These are phyloP conservation scores for Aromia moschata DNA, from an alignment of 2,888 invertebrate species.

Conservation along the genomic window DNA sequence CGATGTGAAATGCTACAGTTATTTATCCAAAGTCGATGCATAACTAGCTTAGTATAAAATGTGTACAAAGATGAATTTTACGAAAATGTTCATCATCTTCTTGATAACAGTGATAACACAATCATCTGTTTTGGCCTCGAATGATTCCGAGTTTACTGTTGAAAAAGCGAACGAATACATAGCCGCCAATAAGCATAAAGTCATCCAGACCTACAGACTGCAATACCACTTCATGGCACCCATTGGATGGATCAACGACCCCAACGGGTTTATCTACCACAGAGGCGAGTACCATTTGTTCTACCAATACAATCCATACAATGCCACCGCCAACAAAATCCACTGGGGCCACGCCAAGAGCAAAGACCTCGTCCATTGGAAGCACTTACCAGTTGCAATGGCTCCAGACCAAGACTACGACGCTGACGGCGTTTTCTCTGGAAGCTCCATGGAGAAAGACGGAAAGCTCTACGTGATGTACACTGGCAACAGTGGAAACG, in stretches of 20 bases:
- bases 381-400: conserved; percentile 63
- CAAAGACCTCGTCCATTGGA: conserved; percentile 64
- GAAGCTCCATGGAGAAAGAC: conserved; percentile 63
- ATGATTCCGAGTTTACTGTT: neutral
- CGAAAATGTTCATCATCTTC: neutral
- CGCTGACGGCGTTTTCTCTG: conserved; percentile 63
- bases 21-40: no score
- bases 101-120: neutral
- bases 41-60: no score
- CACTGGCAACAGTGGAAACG: conserved; percentile 59
- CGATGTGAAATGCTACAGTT: no score
- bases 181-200: conserved; percentile 7
- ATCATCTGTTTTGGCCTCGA: neutral
- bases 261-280: conserved; percentile 65
- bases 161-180: conserved; percentile 18
- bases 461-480: conserved; percentile 59
- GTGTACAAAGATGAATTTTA: neutral
- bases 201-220: conserved; percentile 19
- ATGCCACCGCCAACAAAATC: conserved; percentile 57
- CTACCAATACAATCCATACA: conserved; percentile 65
- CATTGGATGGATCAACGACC: conserved; percentile 68
- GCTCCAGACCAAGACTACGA: conserved; percentile 60
- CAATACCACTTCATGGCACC: conserved; percentile 31
- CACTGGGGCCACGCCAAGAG: conserved; percentile 67
- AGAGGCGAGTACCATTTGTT: conserved; percentile 64